Percentiles rank a stretch among this genome's conserved stretches.
These are phyloP conservation scores for Neolamprologus kungweensis DNA, from an alignment of 2,113 vertebrate genomes.

Conservation along the genomic window DNA sequence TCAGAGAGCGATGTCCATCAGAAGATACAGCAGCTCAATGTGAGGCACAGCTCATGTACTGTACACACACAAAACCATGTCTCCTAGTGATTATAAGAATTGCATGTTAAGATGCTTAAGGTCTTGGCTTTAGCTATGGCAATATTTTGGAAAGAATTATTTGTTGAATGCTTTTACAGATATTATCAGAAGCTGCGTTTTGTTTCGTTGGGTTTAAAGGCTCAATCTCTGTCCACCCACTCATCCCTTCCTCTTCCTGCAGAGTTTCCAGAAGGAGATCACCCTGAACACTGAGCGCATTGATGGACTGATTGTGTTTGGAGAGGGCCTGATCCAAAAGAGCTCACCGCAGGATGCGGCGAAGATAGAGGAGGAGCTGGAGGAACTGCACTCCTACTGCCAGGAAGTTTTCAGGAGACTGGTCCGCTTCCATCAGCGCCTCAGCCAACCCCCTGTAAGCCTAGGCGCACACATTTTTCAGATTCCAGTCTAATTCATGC, in stretches of 20 bases:
- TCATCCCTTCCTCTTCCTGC: background rate
- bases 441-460: constrained; percentile 75
- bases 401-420: constrained; percentile 92
- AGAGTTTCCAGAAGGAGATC: constrained; percentile 96
- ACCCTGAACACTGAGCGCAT: constrained; percentile 87
- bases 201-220: background rate
- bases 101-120: background rate
- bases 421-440: constrained; percentile 85
- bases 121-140: background rate
- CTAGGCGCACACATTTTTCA: background rate
- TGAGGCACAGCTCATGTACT: constrained; percentile 52
- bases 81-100: background rate
- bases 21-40: constrained; percentile 90
- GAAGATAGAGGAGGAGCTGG: constrained; percentile 87
- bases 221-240: background rate
- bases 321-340: constrained; percentile 89
- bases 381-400: constrained; percentile 89
- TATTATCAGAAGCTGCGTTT: background rate
- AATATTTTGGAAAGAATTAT: background rate
- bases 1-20: constrained; percentile 87
- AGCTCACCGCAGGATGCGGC: constrained; percentile 82
- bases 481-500: background rate
- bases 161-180: background rate
- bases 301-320: constrained; percentile 86
- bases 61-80: background rate